Percentiles rank a stretch among this genome's conserved stretches.
Conservation (phyloP, 2,888 invertebrate genomes). For the Macrophya annulata region DNA sequence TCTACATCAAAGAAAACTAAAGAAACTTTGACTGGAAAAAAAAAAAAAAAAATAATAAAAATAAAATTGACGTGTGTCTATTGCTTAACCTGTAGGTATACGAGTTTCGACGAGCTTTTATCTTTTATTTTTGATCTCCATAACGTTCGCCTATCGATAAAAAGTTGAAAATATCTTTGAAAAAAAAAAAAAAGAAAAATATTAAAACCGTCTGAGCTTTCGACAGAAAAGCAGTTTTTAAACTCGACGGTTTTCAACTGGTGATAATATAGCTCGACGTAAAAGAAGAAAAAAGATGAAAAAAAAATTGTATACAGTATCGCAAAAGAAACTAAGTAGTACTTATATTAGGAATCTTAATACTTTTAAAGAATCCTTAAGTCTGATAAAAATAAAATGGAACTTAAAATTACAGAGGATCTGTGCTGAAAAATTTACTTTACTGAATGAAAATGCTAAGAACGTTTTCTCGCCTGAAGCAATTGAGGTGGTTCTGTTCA, state of each 20-base stretch:
- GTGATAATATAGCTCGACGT: background rate
- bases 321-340: background rate
- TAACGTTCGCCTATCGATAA: background rate
- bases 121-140: background rate
- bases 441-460: constrained; percentile 6
- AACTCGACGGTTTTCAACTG: background rate
- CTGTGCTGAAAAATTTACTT: background rate
- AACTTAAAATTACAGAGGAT: background rate
- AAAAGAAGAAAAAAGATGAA: background rate
- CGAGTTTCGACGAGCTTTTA: constrained; percentile 5
- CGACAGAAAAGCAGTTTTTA: background rate
- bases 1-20: constrained; percentile 17
- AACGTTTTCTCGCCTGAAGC: background rate
- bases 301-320: constrained; percentile 1
- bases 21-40: constrained; percentile 78
- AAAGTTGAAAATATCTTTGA: background rate
- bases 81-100: background rate
- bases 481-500: constrained; percentile 13
- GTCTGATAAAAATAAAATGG: background rate
- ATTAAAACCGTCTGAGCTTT: background rate
- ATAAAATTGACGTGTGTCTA: background rate
- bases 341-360: background rate
- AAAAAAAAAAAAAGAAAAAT: no score
- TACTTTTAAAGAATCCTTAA: background rate
- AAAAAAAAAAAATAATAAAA: background rate